Evolutionary conservation across 2,113 vertebrate species (phyloP).

Genomic region (Trinectes maculatus): DNA sequence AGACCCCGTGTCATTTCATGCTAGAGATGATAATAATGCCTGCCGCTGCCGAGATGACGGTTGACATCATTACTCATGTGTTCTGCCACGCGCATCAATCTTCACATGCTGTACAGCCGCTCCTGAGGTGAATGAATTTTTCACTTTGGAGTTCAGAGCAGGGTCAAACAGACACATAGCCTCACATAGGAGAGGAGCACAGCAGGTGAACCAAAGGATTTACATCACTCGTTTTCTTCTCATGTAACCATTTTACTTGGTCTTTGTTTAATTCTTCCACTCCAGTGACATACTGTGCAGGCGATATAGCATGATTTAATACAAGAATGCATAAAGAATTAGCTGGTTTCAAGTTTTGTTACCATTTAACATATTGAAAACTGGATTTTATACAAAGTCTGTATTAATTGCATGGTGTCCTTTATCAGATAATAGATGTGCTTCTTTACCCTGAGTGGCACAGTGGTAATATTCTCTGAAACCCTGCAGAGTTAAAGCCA

Average conservation of each 20-base stretch:
- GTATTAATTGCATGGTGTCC: too few species aligned
- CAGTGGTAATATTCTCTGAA: conserved; percentile 22
- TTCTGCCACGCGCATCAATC: conserved; percentile 79
- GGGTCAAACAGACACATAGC: conserved; percentile 68
- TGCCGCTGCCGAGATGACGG: conserved; percentile 67
- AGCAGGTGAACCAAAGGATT: conserved; percentile 71
- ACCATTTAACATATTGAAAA: not conserved
- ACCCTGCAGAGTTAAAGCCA: conserved; percentile 16
- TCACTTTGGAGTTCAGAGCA: conserved; percentile 78
- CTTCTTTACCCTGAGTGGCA: not conserved
- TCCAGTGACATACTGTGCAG: conserved; percentile 13
- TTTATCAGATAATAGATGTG: too few species aligned
- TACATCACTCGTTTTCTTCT: conserved; percentile 55
- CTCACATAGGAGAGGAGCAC: conserved; percentile 60
- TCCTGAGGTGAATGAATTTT: conserved; percentile 82
- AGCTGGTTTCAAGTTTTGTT: not conserved
- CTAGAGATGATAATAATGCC: conserved; percentile 77
- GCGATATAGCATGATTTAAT: conserved; percentile 13
- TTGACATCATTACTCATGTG: conserved; percentile 83
- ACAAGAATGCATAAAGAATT: conserved; percentile 3
- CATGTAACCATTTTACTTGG: conserved; percentile 35
- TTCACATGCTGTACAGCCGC: conserved; percentile 71
- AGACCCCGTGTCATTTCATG: conserved; percentile 71
- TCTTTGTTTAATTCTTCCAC: conserved; percentile 26
- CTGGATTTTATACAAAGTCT: conserved; percentile 1